Conservation (phyloP, 2,113 vertebrate species). For the Eolophus roseicapilla region DNA sequence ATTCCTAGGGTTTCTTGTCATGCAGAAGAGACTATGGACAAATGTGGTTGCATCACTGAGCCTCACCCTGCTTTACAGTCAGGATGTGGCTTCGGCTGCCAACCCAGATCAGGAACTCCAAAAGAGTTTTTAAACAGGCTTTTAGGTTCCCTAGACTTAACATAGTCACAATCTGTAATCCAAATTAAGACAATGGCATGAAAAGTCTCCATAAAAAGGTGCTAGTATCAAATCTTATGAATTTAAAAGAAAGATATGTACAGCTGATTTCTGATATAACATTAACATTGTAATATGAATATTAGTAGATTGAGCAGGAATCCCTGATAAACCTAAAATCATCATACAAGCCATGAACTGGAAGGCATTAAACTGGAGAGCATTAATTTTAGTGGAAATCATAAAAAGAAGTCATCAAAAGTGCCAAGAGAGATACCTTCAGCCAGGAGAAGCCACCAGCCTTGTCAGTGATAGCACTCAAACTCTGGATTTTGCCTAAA, state of each 20-base stretch:
- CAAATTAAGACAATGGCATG: background rate
- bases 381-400: background rate
- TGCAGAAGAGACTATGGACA: background rate
- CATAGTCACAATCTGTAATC: background rate
- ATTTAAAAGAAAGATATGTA: background rate
- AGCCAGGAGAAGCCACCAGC: background rate
- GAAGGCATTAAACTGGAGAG: background rate
- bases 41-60: background rate
- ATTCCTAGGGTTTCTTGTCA: background rate
- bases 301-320: background rate
- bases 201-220: background rate
- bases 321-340: background rate
- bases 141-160: background rate
- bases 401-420: background rate
- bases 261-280: background rate
- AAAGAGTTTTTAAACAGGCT: background rate
- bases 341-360: background rate
- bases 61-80: background rate
- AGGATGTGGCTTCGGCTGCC: background rate
- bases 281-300: background rate
- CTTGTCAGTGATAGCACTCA: background rate
- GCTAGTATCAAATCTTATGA: background rate
- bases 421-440: background rate
- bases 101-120: background rate
- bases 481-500: background rate